A percentile compares a stretch with the other conserved stretches of the same genome.
These are phyloP conservation scores for Porites lobata DNA, from an alignment of 92 coral and sea anemone species.

Conservation along the genomic window DNA sequence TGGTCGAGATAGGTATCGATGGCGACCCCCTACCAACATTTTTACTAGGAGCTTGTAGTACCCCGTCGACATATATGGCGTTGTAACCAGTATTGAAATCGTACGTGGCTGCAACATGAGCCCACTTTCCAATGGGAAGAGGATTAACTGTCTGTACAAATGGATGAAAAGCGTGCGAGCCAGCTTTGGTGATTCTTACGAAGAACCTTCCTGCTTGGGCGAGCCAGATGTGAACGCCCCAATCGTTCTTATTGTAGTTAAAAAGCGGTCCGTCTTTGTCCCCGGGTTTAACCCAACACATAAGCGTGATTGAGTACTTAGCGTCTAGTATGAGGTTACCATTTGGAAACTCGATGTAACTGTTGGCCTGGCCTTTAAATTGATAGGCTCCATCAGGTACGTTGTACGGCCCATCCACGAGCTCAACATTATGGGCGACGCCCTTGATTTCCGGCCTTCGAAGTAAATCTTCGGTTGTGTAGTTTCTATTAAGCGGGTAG, in stretches of 20 bases:
- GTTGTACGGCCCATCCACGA: not conserved
- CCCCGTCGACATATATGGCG: not conserved
- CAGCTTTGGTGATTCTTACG: not conserved
- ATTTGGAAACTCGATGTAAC: conserved; percentile 26
- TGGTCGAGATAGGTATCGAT: not conserved
- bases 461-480: not conserved
- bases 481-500: not conserved
- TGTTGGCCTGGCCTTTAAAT: not conserved
- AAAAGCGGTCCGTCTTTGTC: conserved; percentile 24
- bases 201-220: not conserved
- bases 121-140: conserved; percentile 4
- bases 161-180: not conserved
- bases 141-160: not conserved
- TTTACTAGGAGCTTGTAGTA: no score
- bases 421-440: not conserved
- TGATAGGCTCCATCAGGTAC: conserved; percentile 2
- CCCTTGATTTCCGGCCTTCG: not conserved
- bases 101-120: conserved; percentile 28
- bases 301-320: not conserved
- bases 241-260: not conserved
- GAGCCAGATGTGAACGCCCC: conserved; percentile 4
- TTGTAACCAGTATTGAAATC: not conserved
- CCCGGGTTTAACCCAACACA: conserved; percentile 29
- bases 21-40: not conserved
- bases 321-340: not conserved